A percentile compares a stretch with the other conserved stretches of the same genome.
Evolutionary conservation across 2,888 invertebrate genomes (phyloP).

Genomic region (Drosophila ustulata): DNA sequence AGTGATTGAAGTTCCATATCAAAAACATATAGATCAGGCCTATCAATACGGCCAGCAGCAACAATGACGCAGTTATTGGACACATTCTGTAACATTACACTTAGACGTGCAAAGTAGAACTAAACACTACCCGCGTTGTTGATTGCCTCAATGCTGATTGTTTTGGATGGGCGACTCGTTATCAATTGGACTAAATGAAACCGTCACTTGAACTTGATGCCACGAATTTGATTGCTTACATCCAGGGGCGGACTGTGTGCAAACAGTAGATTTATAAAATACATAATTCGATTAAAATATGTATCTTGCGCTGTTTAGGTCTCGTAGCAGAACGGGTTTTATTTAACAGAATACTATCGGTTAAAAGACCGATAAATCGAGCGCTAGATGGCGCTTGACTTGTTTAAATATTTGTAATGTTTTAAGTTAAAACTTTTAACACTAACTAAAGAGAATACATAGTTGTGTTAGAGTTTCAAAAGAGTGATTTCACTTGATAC

Average conservation of each 20-base stretch:
- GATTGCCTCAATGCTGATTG: conserved; percentile 14
- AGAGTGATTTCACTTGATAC: too few species aligned
- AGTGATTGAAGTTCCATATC: conserved; percentile 82
- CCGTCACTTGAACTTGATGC: conserved; percentile 11
- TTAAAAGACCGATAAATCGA: too few species aligned
- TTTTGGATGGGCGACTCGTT: conserved; percentile 7
- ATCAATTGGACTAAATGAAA: conserved; percentile 25
- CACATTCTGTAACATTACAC: conserved; percentile 40
- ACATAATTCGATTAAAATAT: too few species aligned
- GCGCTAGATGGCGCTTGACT: too few species aligned
- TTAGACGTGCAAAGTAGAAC: conserved; percentile 28
- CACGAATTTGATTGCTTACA: conserved; percentile 9
- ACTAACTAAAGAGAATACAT: too few species aligned
- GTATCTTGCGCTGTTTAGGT: too few species aligned
- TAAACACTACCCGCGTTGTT: conserved; percentile 14
- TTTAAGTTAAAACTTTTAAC: too few species aligned
- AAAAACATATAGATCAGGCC: conserved; percentile 72
- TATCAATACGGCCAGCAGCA: conserved; percentile 29
- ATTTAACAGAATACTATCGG: too few species aligned
- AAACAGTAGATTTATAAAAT: neutral
- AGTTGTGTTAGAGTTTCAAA: too few species aligned
- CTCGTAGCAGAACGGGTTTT: too few species aligned
- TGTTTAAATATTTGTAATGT: too few species aligned
- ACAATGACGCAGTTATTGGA: conserved; percentile 25
- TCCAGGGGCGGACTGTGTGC: conserved; percentile 19